phyloP scores from a whole-genome alignment of 1,140 invertebrate genomes.

The Anadara kagoshimensis region DNA sequence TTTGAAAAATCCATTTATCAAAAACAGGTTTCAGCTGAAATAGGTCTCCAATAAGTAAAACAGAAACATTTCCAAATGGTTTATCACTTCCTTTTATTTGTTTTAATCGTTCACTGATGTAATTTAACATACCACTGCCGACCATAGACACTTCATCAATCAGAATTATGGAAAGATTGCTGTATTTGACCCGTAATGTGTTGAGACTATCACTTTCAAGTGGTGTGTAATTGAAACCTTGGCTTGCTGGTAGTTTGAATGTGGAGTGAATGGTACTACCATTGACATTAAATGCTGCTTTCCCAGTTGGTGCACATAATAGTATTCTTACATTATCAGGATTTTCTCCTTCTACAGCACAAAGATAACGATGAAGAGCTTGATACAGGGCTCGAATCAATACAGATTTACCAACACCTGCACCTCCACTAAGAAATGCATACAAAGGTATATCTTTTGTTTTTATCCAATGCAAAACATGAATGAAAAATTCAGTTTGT shows the following conservation, averaged over 20 bases:
- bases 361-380: slow-evolving; percentile 1
- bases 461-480: slow-evolving; percentile 30
- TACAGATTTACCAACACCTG: slow-evolving; percentile 31
- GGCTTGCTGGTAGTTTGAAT: slow-evolving; percentile 24
- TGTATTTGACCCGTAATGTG: slow-evolving; percentile 24
- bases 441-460: slow-evolving; percentile 25
- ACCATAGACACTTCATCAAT: slow-evolving; percentile 52
- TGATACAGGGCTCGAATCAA: slow-evolving; percentile 24
- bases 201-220: slow-evolving; percentile 30
- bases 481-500: slow-evolving; percentile 27
- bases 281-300: slow-evolving; percentile 41
- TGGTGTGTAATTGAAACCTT: slow-evolving; percentile 8
- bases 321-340: slow-evolving; percentile 28
- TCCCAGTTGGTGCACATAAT: slow-evolving; percentile 44
- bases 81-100: slow-evolving; percentile 33
- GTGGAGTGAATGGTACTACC: slow-evolving; percentile 30
- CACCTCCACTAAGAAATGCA: slow-evolving; percentile 36
- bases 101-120: slow-evolving; percentile 34
- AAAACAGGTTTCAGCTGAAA: slow-evolving; percentile 42
- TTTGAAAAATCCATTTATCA: slow-evolving; percentile 40
- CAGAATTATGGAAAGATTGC: slow-evolving; percentile 32
- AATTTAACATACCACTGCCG: slow-evolving; percentile 36
- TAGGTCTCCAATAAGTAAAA: slow-evolving; percentile 45
- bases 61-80: slow-evolving; percentile 39
- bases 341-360: slow-evolving; percentile 8